Evolutionary conservation across 2,113 vertebrate genomes (phyloP), one percentile per base, ranked within the genome.

Genomic region (Melanerpes formicivorus): DNA sequence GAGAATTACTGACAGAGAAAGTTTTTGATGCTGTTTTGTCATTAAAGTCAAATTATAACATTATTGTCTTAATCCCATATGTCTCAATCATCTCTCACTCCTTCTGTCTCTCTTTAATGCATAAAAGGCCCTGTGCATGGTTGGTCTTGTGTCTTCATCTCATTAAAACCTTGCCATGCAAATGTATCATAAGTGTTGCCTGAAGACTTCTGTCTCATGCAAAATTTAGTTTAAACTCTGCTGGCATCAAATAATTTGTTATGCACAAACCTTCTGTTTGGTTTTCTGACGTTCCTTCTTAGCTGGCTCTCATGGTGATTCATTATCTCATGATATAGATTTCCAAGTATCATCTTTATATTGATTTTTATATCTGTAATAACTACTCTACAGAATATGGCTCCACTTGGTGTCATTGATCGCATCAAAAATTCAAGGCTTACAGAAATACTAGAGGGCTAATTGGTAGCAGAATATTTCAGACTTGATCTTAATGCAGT

Each of bases 331-430:
- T 96, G 97, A 95, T 98, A 98, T 97, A 96, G 97, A 98, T 98
- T 98, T 97, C 97, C 96, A 97, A 98, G 98, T 98, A 98, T 98
- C 98, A 98, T 98, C 97, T 98, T 97, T 97, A 97, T 97, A 98
- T 98, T 98, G 98, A 98, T 98, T 98, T 98, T 98, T 98, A 97
- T 98, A 97, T 98, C 97, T 98, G 98, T 98, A 98, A 98, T 98
- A 98, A 98, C 97, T 97, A 97, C 97, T 97, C 97, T 97, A 97
- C 97, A 97, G 97, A 98, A 97, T 97, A 98, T 97, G 97, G 97
- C 97, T 98, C 97, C 97, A 97, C 97, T 97, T 96, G 97, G 98
- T 98, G 97, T 97, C 98, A 98, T 98, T 98, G 98, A 98, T 98
- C 95, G 91, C 97, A 98, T 98, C 98, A 98, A 98, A 98, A 98